A percentile compares a stretch with the other conserved stretches of the same genome.
phyloP scores from a whole-genome alignment of 1,140 invertebrate species.

The Phymastichus coffea region DNA sequence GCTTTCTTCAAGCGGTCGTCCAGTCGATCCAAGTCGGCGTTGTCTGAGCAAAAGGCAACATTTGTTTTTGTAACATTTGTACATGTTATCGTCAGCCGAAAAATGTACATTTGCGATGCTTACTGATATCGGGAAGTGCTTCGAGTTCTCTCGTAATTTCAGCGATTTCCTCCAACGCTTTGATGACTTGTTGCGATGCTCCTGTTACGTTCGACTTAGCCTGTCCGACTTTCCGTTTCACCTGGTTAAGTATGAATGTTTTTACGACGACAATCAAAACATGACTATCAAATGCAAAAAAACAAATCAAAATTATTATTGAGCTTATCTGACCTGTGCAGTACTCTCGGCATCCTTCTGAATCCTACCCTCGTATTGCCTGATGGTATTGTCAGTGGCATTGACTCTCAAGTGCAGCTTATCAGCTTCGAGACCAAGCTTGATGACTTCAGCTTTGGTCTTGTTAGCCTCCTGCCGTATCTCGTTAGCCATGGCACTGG shows the following conservation, averaged over 20 bases:
- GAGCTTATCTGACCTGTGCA: constrained; percentile 63
- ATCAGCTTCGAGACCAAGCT: constrained; percentile 76
- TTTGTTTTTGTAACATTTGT: not conserved
- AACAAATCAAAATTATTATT: too few relatives aligned
- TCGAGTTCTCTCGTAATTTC: constrained; percentile 78
- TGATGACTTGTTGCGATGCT: constrained; percentile 76
- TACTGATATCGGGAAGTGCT: constrained; percentile 73
- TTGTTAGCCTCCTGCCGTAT: constrained; percentile 75
- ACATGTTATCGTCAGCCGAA: constrained; percentile 1
- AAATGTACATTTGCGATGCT: constrained; percentile 25
- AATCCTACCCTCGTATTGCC: constrained; percentile 72
- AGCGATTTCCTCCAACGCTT: constrained; percentile 75
- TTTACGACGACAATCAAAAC: too few relatives aligned
- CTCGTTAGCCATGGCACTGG: constrained; percentile 64
- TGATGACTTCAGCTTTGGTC: constrained; percentile 72
- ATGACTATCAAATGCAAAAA: too few relatives aligned
- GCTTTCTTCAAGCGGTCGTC: constrained; percentile 73
- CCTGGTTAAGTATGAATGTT: constrained; percentile 50
- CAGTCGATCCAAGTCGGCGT: constrained; percentile 67
- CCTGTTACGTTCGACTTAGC: constrained; percentile 80
- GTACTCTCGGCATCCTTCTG: constrained; percentile 72
- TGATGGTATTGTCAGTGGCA: constrained; percentile 69
- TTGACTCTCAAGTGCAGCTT: constrained; percentile 70
- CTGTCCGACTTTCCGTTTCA: constrained; percentile 77
- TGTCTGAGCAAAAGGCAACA: constrained; percentile 55